Base-by-base conservation (phyloP, 2,113 vertebrate species). In the Tauraco erythrolophus region DNA sequence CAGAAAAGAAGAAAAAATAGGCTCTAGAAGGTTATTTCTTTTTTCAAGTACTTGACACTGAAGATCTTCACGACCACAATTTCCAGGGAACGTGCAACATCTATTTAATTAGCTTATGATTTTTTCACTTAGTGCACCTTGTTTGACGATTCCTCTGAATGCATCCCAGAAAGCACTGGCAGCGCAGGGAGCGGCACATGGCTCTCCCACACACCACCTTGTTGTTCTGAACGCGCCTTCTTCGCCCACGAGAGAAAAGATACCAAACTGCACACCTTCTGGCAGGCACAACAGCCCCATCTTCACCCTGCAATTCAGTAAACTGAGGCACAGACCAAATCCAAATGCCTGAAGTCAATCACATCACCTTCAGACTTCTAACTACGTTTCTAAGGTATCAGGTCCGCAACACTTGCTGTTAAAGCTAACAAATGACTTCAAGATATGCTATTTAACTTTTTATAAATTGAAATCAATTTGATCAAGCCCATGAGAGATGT, bases 171-270 rank as follows among this genome's bases (percentile, higher is more conserved):
- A 54, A 31, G 78, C 54, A n/a, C 11, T 0, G 1, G 39, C 28
- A 46, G 57, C 1, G 16, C 37, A 13, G 37, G 28, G 64, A 53
- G 19, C 6, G 19, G 48, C 25, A 41, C 37, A 11, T 11, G 33
- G 7, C 46, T 75, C 71, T 56, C 33, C 33, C 33, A 33, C 9
- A 11, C 2, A 0, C 14, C 21, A 22, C 53, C 5, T 37, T 24
- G 24, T 9, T 1, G 0, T 8, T 51, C 66, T 3, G 13, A 65
- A 68, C 4, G 31, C 1, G 3, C 43, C 25, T 25, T 82, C 62
- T 46, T 68, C 2, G 1, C 56, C 72, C 14, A 11, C 8, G 9
- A 30, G 18, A 46, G 48, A 31, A 39, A 18, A 46, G 19, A 27
- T 4, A 41, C 14, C 39, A 48, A 62, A 19, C 13, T 4, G 7